Evolutionary conservation across 2,113 vertebrate species (phyloP).

Genomic region (Cariama cristata): DNA sequence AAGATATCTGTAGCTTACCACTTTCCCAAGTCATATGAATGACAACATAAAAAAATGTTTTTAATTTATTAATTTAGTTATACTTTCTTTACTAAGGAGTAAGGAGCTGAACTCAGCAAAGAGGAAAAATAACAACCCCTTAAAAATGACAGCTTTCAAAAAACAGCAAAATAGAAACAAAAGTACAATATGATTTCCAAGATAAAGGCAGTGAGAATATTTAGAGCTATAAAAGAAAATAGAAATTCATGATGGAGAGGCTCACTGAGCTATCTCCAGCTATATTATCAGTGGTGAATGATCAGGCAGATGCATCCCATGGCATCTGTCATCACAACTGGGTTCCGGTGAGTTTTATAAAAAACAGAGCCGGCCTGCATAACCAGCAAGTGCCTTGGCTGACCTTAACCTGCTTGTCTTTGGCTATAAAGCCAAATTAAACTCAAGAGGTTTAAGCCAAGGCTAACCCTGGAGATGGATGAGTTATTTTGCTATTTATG

Average conservation of each 20-base stretch:
- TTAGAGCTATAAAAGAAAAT: conserved; percentile 38
- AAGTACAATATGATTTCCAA: neutral
- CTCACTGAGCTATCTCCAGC: neutral
- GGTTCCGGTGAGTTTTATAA: neutral
- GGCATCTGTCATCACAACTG: neutral
- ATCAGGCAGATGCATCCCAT: neutral
- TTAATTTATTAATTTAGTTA: neutral
- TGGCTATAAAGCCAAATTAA: neutral
- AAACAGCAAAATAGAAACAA: neutral
- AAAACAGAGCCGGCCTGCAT: neutral
- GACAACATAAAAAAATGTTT: neutral
- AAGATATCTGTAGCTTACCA: neutral
- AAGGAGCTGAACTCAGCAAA: neutral
- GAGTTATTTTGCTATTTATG: neutral
- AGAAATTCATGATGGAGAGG: neutral
- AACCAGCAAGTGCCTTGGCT: neutral
- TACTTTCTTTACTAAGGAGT: neutral
- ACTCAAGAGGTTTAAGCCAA: neutral
- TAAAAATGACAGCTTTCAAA: neutral
- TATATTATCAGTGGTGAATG: neutral
- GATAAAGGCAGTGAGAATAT: neutral
- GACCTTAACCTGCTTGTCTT: neutral
- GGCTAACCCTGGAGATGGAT: neutral
- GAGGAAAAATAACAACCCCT: neutral
- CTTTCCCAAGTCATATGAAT: neutral